Base-by-base conservation (phyloP, 2,113 vertebrate species). In the Ammodytes marinus region DNA sequence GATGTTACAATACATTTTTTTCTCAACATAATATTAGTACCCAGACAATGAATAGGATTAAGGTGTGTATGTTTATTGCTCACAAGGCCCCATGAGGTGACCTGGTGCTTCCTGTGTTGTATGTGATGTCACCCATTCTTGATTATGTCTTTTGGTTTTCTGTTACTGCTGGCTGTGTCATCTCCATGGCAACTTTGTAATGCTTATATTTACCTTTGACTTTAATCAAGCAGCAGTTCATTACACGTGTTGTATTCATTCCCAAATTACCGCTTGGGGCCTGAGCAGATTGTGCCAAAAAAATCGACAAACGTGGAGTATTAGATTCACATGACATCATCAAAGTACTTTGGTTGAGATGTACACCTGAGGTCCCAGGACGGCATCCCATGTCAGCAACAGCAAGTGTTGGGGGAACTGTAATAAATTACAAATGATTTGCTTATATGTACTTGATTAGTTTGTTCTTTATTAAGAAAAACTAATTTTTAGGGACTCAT, bases 111-210 rank as follows among this genome's bases (percentile, higher is more conserved):
- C 73, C 63, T 64, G 40, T 58, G 54, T 75, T 37, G 1, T 59
- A 13, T 1, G 53, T 91, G 91, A 86, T 73, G 71, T 88, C 77
- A 85, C 17, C 53, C 35, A 68, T 35, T 68, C 49, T 37, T 84
- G 72, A 83, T 86, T 54, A 85, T 75, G 54, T 84, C 61, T 78
- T 14, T 27, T 55, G 55, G 61, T 80, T 80, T 83, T n/a, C 53
- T 66, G 49, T 88, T 79, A 42, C 79, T 52, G 59, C 71, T 63
- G 43, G 10, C 45, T 57, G 40, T 82, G 71, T 79, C 53, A 78
- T 88, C 77, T 75, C 82, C 76, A 92, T 79, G 61, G 74, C 35
- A 83, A 87, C 70, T 80, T 76, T 86, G 67, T 74, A 65, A 79
- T 91, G 46, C 74, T 43, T 84, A 61, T 68, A 79, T 88, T 85